Percentiles rank a stretch among this genome's conserved stretches.
Evolutionary conservation across 2,888 invertebrate species (phyloP).

Genomic region (Drosophila histrio): DNA sequence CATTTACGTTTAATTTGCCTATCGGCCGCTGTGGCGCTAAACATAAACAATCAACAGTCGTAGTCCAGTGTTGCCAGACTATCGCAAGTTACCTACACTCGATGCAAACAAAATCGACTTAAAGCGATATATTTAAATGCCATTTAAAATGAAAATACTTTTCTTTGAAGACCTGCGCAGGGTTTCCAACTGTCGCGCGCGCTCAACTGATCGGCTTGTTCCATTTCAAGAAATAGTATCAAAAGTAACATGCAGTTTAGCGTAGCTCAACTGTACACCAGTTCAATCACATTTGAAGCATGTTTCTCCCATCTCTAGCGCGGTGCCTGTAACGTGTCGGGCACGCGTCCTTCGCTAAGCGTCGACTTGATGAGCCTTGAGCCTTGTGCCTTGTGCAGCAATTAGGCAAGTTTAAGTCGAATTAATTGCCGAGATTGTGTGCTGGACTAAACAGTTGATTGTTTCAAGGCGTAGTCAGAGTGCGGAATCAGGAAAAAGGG

Average conservation of each 20-base stretch:
- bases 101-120: no score
- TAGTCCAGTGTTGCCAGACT: no score
- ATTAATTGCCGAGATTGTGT: constrained; percentile 69
- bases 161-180: no score
- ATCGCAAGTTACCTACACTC: no score
- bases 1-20: no score
- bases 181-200: no score
- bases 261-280: not conserved
- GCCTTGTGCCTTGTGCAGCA: constrained; percentile 59
- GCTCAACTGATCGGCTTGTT: no score
- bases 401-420: constrained; percentile 72
- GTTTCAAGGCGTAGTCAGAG: not conserved
- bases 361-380: constrained; percentile 1
- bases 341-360: constrained; percentile 5
- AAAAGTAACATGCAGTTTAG: not conserved
- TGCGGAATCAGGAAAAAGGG: not conserved
- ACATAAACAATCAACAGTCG: no score
- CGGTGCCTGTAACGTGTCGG: not conserved
- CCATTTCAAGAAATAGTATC: not conserved
- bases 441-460: constrained; percentile 38
- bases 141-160: no score
- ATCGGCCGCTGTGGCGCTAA: no score
- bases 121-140: no score
- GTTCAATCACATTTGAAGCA: not conserved
- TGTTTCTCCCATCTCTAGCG: constrained; percentile 1